Base-by-base conservation (phyloP, 2,113 vertebrate species). In the Cololabis saira region DNA sequence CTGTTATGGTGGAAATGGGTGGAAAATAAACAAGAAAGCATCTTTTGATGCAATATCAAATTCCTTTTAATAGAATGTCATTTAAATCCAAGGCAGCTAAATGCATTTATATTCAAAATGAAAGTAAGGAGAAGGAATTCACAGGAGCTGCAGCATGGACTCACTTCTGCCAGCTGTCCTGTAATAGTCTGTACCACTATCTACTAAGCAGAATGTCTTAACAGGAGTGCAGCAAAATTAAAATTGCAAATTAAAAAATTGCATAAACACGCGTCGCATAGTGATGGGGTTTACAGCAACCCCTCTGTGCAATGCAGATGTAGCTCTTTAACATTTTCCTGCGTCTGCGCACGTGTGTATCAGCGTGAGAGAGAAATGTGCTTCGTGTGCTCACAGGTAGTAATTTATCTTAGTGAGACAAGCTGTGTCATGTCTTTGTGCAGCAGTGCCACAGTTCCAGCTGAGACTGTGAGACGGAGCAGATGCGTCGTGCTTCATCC, bases 371-470 rank as follows among this genome's bases (percentile, higher is more conserved):
- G 22, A 43, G 14, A 42, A 52, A 49, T 52, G 19, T 54, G 72
- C 64, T 80, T 71, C 71, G 52, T 55, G 49, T 9, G 17, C 37
- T 30, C 52, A 60, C 76, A 80, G 73, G 76, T 80, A 70, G 79
- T 75, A 27, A 78, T 87, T 67, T 70, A 77, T 82, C 52, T 71
- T 17, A 13, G 63, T 67, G 53, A 73, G 76, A 76, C 73, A 73
- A 61, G 79, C 67, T 80, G 82, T 61, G 81, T 82, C 77, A 82
- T 75, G 70, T 80, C 67, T 84, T 77, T 50, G 61, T 77, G 61
- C 78, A 67, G 49, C 27, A 72, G 70, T 1, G 24, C 57, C 37
- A 22, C 49, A 61, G 33, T 64, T 71, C 69, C 72, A 77, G 71
- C 80, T 83, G 83, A 86, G 77, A 66, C 67, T 52, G 75, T 65